phyloP scores from a whole-genome alignment of 1,140 invertebrate genomes.

The Phenacoccus solenopsis region DNA sequence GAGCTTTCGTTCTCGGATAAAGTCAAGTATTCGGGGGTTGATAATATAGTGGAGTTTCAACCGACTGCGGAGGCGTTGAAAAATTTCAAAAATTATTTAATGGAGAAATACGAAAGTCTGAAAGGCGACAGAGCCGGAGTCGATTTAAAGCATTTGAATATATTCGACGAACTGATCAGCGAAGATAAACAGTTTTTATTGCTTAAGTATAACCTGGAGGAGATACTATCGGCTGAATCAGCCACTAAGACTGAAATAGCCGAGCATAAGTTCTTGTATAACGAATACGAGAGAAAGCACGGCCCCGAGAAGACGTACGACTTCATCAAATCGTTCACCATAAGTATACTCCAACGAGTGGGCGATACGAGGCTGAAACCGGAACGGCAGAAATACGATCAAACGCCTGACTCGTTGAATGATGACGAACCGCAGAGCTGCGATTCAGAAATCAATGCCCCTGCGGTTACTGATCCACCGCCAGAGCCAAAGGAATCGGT shows the following conservation, averaged over 20 bases:
- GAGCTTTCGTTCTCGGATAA: not conserved
- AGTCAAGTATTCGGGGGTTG: not conserved
- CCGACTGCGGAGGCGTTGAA: not conserved
- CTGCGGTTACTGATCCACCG: conserved; percentile 21
- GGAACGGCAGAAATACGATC: conserved; percentile 34
- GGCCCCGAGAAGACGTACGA: not conserved
- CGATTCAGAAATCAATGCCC: not conserved
- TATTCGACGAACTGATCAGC: not conserved
- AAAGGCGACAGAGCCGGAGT: not conserved
- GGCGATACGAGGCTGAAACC: not conserved
- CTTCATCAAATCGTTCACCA: not conserved
- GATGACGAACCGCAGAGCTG: conserved; percentile 21
- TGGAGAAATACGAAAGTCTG: conserved; percentile 4
- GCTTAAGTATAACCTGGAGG: not conserved
- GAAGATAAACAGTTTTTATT: not conserved
- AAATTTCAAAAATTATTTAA: not conserved
- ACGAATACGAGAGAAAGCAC: not conserved
- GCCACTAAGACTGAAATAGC: not conserved
- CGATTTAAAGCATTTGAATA: not conserved
- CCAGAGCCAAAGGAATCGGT: conserved; percentile 26
- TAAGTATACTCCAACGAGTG: conserved; percentile 25
- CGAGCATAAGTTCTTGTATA: not conserved
- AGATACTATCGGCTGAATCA: not conserved
- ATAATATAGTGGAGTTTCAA: not conserved
- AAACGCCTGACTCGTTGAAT: not conserved